Base-by-base conservation (phyloP, 2,888 invertebrate genomes). In the Perizoma affinitatum region DNA sequence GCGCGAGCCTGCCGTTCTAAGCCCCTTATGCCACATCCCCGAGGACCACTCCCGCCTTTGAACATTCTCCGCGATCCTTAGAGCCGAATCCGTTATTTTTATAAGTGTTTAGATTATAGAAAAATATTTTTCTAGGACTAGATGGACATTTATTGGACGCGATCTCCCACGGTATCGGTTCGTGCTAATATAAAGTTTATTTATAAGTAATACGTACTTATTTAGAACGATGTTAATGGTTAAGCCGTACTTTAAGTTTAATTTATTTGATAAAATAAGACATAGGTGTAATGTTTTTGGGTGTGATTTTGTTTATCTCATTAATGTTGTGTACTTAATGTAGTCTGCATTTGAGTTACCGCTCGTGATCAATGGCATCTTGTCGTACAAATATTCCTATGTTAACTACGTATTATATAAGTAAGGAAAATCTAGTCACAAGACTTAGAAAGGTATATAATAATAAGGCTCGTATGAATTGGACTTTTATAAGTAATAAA, bases 1-100 rank as follows among this genome's bases (percentile, higher is more conserved):
- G 97, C 78, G 96, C 97, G 82, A 98, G 97, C 91, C 94, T 98
- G 84, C 98, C 98, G 73, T 98, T 98, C 90, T 98, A 95, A 94
- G 78, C 70, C 65, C 68, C 67, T 59, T 44, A 48, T 59, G 63
- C 69, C 61, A 70, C 45, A 72, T 53, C 58, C 84, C 76, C 76
- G 86, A 84, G 87, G 88, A 87, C 88, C 87, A 87, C 80, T 82
- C 86, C 88, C 87, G 90, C 90, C 89, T 90, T 90, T 79, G 70
- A 80, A 77, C 81, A 78, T 81, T 86, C 81, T 83, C 75, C 80
- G 82, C 80, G 79, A 76, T 80, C 78, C 74, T 70, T 83, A 86
- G 86, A 87, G 84, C 87, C 87, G 87, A 87, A 79, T 88, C 87
- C 86, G 84, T 90, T 90, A 88, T 88, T 88, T 90, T 88, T 90